Conservation (phyloP, 2,113 vertebrate species). For the Pheucticus melanocephalus region DNA sequence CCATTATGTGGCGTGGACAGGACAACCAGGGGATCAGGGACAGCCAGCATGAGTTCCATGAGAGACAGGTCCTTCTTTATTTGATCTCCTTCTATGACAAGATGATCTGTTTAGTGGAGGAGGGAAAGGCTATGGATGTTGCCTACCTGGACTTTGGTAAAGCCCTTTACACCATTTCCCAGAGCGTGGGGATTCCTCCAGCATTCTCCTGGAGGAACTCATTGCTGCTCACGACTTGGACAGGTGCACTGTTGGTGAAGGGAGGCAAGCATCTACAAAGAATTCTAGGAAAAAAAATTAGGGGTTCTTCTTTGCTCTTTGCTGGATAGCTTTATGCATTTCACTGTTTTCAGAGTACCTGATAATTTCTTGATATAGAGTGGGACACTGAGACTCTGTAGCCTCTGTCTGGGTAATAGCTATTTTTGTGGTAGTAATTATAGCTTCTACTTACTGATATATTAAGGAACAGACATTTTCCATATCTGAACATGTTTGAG, state of each 20-base stretch:
- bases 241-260: rapidly evolving
- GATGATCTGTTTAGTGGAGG: too few relatives aligned
- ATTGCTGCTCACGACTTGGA: neutral
- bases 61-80: neutral
- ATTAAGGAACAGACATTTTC: neutral
- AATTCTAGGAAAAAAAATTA: neutral
- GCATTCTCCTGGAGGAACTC: neutral
- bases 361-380: neutral
- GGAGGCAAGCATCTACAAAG: neutral
- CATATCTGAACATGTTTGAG: neutral
- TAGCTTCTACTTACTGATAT: neutral
- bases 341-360: neutral
- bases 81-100: neutral
- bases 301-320: neutral
- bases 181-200: too few relatives aligned
- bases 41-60: neutral
- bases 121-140: neutral
- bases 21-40: neutral
- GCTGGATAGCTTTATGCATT: neutral
- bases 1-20: rapidly evolving
- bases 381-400: neutral
- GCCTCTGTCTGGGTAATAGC: neutral
- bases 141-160: neutral
- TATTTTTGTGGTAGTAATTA: neutral
- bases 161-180: neutral